A percentile compares a stretch with the other conserved stretches of the same genome.
phyloP scores from a whole-genome alignment of 1,140 invertebrate genomes.

The Orius laevigatus region DNA sequence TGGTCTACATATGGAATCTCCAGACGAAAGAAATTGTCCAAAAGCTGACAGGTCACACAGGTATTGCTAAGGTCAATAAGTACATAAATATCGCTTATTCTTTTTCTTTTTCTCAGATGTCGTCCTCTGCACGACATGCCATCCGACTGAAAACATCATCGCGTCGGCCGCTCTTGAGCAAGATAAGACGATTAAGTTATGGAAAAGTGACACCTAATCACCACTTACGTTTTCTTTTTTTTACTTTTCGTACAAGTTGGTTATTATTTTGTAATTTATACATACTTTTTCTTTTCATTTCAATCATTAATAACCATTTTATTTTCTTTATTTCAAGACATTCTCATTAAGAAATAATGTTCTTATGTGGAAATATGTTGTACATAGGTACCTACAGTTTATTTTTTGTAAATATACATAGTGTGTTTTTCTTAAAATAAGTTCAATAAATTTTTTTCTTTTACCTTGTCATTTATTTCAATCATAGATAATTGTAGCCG shows the following conservation, averaged over 20 bases:
- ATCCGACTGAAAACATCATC: slow-evolving; percentile 97
- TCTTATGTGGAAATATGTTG: too few species aligned
- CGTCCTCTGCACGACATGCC: slow-evolving; percentile 94
- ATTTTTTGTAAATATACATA: too few species aligned
- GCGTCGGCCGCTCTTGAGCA: slow-evolving; percentile 96
- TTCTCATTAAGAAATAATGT: too few species aligned
- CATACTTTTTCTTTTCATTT: too few species aligned
- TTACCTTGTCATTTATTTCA: too few species aligned
- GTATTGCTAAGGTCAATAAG: slow-evolving; percentile 33
- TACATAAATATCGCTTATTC: background rate
- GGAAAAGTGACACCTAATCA: slow-evolving; percentile 89
- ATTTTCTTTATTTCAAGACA: too few species aligned
- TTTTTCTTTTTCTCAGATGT: slow-evolving; percentile 52
- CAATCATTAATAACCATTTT: too few species aligned
- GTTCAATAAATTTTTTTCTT: too few species aligned
- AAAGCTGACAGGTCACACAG: slow-evolving; percentile 88
- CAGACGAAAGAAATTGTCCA: slow-evolving; percentile 99
- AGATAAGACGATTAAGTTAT: slow-evolving; percentile 98
- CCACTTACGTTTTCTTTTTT: background rate
- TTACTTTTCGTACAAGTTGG: background rate
- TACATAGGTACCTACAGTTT: too few species aligned
- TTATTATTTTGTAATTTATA: too few species aligned
- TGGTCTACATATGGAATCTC: slow-evolving; percentile 99
- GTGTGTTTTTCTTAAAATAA: too few species aligned
- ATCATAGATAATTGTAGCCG: too few species aligned